A percentile compares a stretch with the other conserved stretches of the same genome.
These are phyloP conservation scores for Apodemus sylvaticus DNA, from an alignment of 2,113 vertebrate species.

Conservation along the genomic window DNA sequence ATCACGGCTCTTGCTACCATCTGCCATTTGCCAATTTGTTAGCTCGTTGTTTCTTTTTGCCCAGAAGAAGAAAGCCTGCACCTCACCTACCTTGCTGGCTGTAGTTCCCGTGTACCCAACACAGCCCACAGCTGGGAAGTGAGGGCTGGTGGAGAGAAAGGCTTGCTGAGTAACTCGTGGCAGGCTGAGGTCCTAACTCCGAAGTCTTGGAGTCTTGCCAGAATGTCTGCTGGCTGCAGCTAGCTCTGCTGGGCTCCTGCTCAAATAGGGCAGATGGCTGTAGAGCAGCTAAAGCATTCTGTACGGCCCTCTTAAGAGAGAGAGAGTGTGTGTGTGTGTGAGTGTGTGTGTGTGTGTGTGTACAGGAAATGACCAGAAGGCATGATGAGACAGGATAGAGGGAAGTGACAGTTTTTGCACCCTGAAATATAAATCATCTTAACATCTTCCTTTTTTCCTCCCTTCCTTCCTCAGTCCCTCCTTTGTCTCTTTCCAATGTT, in stretches of 20 bases:
- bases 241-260: constrained; percentile 27
- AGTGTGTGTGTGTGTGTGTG: background rate
- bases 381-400: background rate
- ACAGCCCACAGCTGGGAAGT: background rate
- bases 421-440: background rate
- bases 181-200: constrained; percentile 53
- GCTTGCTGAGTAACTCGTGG: background rate
- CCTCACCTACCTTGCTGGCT: background rate
- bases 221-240: background rate
- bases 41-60: background rate
- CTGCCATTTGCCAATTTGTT: constrained; percentile 15
- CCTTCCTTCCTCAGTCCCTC: background rate
- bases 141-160: constrained; percentile 7
- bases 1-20: background rate
- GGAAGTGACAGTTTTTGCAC: background rate
- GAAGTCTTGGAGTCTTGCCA: constrained; percentile 67
- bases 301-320: background rate
- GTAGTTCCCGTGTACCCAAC: background rate
- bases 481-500: background rate
- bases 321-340: background rate
- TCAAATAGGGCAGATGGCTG: constrained; percentile 40
- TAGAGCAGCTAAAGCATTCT: background rate
- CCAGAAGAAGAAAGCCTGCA: background rate
- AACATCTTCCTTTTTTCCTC: no score
- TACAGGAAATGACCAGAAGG: background rate